Conservation (phyloP, 1,140 invertebrate species). For the Orchestia grillus region DNA sequence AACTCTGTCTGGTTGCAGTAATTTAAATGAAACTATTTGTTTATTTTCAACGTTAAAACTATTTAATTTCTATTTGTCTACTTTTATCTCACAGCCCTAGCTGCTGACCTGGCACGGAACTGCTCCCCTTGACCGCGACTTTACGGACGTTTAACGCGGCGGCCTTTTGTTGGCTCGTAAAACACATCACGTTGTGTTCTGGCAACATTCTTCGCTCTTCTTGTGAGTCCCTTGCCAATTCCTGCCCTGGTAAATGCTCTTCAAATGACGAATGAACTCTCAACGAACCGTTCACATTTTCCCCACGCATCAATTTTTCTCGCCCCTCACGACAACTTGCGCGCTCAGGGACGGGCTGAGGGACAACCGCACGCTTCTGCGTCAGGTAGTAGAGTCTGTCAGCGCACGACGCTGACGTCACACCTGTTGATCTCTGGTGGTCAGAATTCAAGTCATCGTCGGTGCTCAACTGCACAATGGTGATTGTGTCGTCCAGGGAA, state of each 20-base stretch:
- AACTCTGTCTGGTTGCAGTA: too few relatives aligned
- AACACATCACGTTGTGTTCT: neutral
- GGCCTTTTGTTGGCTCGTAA: neutral
- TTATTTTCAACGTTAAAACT: too few relatives aligned
- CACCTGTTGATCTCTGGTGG: neutral
- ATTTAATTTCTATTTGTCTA: too few relatives aligned
- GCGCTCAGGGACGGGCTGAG: neutral
- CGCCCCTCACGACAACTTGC: neutral
- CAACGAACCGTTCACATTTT: neutral
- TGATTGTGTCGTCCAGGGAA: neutral
- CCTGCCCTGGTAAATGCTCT: neutral
- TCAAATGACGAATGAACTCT: neutral
- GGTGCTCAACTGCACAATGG: neutral
- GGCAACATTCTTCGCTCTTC: neutral
- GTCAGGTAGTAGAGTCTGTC: conserved; percentile 7
- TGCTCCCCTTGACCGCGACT: neutral
- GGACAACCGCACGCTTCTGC: neutral
- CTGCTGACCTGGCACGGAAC: neutral
- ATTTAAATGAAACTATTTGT: too few relatives aligned
- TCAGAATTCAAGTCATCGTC: neutral
- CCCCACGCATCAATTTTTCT: neutral
- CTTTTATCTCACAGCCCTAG: too few relatives aligned
- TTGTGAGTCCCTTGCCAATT: neutral
- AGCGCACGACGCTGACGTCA: conserved; percentile 4
- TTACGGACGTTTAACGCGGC: neutral